Percentiles rank a stretch among this genome's conserved stretches.
Evolutionary conservation across 2,797 vertebrate genomes (phyloP).

Genomic region (Cottoperca gobio): DNA sequence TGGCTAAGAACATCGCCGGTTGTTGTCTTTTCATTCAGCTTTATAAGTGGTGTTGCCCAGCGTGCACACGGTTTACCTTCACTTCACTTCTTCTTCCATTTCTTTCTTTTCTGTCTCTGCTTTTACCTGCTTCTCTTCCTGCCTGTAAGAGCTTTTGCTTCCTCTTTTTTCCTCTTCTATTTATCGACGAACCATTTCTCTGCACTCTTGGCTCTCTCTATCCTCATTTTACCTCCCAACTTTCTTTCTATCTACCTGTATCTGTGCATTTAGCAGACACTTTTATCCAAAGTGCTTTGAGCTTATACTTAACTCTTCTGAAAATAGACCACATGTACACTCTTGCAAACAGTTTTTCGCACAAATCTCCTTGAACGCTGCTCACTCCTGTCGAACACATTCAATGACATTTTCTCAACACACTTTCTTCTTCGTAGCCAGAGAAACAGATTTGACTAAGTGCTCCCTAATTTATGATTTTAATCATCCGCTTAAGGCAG

Average conservation of each 20-base stretch:
- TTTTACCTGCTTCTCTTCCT: background rate
- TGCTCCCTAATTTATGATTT: background rate
- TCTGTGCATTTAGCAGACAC: background rate
- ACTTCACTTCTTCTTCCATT: background rate
- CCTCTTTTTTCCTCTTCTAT: background rate
- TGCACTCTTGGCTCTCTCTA: background rate
- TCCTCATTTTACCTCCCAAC: background rate
- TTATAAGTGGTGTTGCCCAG: too few relatives aligned
- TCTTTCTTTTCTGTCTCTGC: background rate
- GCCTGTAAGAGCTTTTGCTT: background rate
- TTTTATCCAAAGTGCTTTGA: constrained; percentile 33
- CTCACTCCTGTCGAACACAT: background rate
- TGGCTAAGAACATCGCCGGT: too few relatives aligned
- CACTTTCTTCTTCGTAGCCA: background rate
- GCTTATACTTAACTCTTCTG: background rate
- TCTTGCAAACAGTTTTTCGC: background rate
- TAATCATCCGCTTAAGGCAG: background rate
- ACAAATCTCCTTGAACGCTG: background rate
- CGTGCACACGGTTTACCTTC: too few relatives aligned
- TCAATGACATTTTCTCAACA: background rate
- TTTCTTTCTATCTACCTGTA: constrained; percentile 8
- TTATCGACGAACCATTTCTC: background rate
- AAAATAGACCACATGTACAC: background rate
- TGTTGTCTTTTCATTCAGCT: too few relatives aligned
- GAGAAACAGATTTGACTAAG: background rate